Percentiles rank a stretch among this genome's conserved stretches.
phyloP scores from a whole-genome alignment of 1,140 invertebrate genomes.

The Conopomorpha cramerella region DNA sequence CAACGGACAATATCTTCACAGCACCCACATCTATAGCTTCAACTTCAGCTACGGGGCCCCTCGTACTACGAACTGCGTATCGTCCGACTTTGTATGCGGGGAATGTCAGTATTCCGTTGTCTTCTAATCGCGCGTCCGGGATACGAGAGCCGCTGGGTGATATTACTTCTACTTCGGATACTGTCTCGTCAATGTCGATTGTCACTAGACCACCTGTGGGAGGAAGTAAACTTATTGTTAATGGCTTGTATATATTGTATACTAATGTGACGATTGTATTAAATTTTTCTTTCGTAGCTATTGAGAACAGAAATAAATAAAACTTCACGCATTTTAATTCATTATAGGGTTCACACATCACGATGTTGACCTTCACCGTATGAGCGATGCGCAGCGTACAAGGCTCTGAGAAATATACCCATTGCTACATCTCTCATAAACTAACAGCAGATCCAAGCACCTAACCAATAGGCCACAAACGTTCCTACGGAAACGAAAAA shows the following conservation, averaged over 20 bases:
- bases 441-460: too few species aligned
- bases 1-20: constrained; percentile 77
- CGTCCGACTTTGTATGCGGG: constrained; percentile 57
- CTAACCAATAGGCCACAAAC: too few species aligned
- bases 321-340: not conserved
- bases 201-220: constrained; percentile 50
- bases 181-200: constrained; percentile 61
- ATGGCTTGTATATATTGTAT: too few species aligned
- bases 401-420: too few species aligned
- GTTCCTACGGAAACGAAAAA: too few species aligned
- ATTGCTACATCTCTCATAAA: too few species aligned
- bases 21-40: constrained; percentile 86
- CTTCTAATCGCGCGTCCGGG: constrained; percentile 49
- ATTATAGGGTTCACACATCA: too few species aligned
- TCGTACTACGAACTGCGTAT: constrained; percentile 53
- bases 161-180: constrained; percentile 62
- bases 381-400: too few species aligned
- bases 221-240: not conserved
- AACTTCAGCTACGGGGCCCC: constrained; percentile 62
- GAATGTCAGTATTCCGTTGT: constrained; percentile 59
- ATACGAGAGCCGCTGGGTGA: constrained; percentile 58
- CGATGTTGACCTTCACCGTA: too few species aligned
- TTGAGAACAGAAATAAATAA: not conserved
- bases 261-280: too few species aligned
- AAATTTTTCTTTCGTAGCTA: too few species aligned